Evolutionary conservation across 2,113 vertebrate species (phyloP), one percentile per base, ranked within the genome.

Genomic region (Dendropsophus ebraccatus): DNA sequence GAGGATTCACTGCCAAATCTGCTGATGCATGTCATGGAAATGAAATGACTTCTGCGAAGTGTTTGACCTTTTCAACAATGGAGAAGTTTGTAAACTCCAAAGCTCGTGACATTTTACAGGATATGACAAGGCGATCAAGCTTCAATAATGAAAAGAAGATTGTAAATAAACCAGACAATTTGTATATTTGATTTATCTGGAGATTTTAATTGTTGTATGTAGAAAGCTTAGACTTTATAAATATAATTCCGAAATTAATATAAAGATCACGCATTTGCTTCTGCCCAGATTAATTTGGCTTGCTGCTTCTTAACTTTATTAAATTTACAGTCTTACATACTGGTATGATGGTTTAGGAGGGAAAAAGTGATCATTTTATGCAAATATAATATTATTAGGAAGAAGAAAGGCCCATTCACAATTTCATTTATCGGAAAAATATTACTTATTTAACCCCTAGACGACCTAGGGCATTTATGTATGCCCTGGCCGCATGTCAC

Each of bases 1-100:
- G 37, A 84, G 58, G 14, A 32, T 41, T 77, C 74, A 77, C 58
- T 65, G 73, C 58, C 73, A 67, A 49, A 84, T 84, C 60, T 77
- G 83, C 25, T 62, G 32, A 84, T 76, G 72, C 82, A 50, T 67
- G 56, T 77, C 83, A 84, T 77, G 45, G 58, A 84, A 84, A 47
- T 77, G 78, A 52, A 65, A 84, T 84, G 45, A 58, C 62, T 77
- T 77, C 45, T 84, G 56, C 65, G 58, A 84, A 75, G 54, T 84
- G 83, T 21, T 62, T 84, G 83, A 84, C 83, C 72, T 77, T 84
- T 84, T 84, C 41, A 84, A 65, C 56, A 84, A 67, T 76, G 25
- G 28, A 75, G 73, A 65, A 77, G 54, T 52, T 76, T 77, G 73
- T 77, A 84, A 65, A 65, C 83, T 60, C 56, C 58, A 84, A 62